Evolutionary conservation across 2,888 invertebrate species (phyloP), one percentile per base, ranked within the genome.

Genomic region (Brachyopa scutellaris): DNA sequence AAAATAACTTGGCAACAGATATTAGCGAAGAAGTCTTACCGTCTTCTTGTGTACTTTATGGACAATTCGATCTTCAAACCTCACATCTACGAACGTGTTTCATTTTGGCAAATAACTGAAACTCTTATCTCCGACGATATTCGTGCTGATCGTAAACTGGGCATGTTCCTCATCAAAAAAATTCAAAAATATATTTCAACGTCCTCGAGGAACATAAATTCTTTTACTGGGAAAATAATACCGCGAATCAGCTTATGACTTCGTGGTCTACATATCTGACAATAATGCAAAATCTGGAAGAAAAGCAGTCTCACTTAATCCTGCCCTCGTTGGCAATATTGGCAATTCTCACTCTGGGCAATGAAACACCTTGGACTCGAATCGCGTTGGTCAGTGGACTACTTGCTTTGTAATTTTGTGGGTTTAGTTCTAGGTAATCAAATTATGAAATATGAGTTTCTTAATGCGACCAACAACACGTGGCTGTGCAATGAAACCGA

Each of bases 231-330:
- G 31, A 19, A 7, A 42, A 26, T 19, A 31, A 53, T 7, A 1
- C 21, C 64, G 1, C 42, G 11, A 7, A 11, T 49, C 8, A 69
- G 3, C 7, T 13, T n/a, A 13, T 55, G 23, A 2, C 53, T 0
- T 85, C 85, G 2, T 89, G 88, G 88, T 36, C 64, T 3, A 67
- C 85, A 1, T 89, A 87, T 78, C 67, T 88, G 0, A 87, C 86
- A 2, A 85, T 89, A n/a, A 67, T 89, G 67, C 88, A 90, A 70
- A 88, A 86, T 55, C 77, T 90, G 1, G 89, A 89, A 57, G 88
- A 89, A 69, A 88, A 88, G 33, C 90, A 90, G 72, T 89, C 90
- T 1, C 90, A 90, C 72, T 67, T 90, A 3, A 87, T 90, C 26
- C 66, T 90, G n/a, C 89, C 90, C 8, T 87, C 89, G 0, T 55